Conservation (phyloP, 2,888 invertebrate species). For the Hofmannophila pseudospretella region DNA sequence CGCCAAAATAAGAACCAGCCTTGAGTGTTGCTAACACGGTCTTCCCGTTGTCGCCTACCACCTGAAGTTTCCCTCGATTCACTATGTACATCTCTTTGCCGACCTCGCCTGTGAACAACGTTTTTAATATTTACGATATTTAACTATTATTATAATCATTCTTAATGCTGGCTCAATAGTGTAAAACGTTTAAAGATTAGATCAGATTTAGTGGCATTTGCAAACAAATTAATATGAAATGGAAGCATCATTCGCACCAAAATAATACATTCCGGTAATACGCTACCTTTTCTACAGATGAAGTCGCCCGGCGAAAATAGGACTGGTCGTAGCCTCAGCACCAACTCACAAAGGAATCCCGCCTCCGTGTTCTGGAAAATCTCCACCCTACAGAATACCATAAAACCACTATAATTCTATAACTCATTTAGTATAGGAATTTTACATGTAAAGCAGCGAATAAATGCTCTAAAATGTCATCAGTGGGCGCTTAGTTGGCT, state of each 20-base stretch:
- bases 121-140: not conserved
- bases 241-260: not conserved
- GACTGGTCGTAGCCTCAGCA: slow-evolving; percentile 94
- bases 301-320: slow-evolving; percentile 99
- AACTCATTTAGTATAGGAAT: too few relatives aligned
- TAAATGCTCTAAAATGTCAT: too few relatives aligned
- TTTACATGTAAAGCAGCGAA: too few relatives aligned
- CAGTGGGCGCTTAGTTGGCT: not conserved
- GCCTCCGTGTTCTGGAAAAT: slow-evolving; percentile 99
- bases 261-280: slow-evolving; percentile 1
- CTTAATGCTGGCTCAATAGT: too few relatives aligned
- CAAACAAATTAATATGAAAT: too few relatives aligned
- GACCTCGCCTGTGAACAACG: slow-evolving; percentile 89
- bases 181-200: too few relatives aligned
- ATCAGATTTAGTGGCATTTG: too few relatives aligned
- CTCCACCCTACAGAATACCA: slow-evolving; percentile 88
- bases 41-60: slow-evolving; percentile 96
- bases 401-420: too few relatives aligned
- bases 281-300: slow-evolving; percentile 98
- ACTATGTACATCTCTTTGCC: slow-evolving; percentile 99
- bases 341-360: slow-evolving; percentile 98
- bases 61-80: slow-evolving; percentile 95
- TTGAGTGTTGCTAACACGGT: slow-evolving; percentile 97
- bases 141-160: not conserved
- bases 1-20: slow-evolving; percentile 99